These are phyloP conservation scores for Aphyosemion australe DNA, from an alignment of 2,113 vertebrate genomes.

Conservation along the genomic window DNA sequence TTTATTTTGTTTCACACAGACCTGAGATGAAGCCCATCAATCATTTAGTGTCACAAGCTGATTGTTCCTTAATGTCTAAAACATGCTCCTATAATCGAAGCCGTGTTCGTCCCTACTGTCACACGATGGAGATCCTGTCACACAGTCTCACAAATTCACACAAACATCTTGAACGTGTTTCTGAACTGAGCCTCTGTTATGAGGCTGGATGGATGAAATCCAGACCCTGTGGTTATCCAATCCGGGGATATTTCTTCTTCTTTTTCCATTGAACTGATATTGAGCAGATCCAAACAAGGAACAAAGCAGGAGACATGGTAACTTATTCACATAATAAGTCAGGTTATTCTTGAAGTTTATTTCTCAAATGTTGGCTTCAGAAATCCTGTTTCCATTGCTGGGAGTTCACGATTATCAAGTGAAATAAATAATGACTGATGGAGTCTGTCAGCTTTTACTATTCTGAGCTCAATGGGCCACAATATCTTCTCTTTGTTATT, in stretches of 20 bases:
- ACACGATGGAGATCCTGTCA: neutral
- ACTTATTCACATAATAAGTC: neutral
- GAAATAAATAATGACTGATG: slow-evolving; percentile 1
- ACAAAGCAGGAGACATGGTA: neutral
- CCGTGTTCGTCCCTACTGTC: neutral
- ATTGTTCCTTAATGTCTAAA: neutral
- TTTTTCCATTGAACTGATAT: neutral
- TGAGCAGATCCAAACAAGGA: neutral
- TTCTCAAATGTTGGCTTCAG: slow-evolving; percentile 34
- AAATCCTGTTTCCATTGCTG: neutral
- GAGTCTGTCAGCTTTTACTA: neutral
- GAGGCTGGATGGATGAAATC: slow-evolving; percentile 14
- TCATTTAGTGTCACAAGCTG: slow-evolving; percentile 2
- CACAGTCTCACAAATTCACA: neutral
- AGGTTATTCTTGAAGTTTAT: neutral
- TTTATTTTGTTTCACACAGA: too few species aligned
- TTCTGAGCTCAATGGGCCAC: slow-evolving; percentile 1
- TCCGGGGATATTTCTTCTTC: neutral
- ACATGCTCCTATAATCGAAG: neutral
- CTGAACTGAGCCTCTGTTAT: neutral
- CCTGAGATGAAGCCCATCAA: slow-evolving; percentile 8
- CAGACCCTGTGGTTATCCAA: slow-evolving; percentile 1
- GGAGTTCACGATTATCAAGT: neutral
- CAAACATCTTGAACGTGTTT: slow-evolving; percentile 37
- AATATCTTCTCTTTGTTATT: neutral